A percentile compares a stretch with the other conserved stretches of the same genome.
phyloP scores from a whole-genome alignment of 2,888 invertebrate species.

The Ectemnius lituratus region DNA sequence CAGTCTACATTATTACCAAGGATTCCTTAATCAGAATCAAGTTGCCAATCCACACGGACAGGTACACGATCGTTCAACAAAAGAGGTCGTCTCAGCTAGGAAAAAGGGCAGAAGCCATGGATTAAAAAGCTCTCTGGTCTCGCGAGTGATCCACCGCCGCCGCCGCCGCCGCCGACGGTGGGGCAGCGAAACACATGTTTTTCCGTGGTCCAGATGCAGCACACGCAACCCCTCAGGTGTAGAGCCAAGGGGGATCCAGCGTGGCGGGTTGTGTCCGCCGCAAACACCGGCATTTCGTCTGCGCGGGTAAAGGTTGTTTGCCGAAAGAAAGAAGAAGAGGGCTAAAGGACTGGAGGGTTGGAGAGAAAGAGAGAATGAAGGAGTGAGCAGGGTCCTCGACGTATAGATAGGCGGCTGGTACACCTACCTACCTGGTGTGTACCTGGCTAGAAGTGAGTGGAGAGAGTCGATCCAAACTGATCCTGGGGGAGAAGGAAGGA shows the following conservation, averaged over 20 bases:
- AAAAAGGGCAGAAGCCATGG: not conserved
- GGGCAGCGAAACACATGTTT: conserved; percentile 51
- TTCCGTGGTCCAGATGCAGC: conserved; percentile 58
- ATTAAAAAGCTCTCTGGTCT: conserved; percentile 1
- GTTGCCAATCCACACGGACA: not conserved
- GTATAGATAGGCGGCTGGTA: conserved; percentile 15
- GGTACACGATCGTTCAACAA: not conserved
- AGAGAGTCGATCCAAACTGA: conserved; percentile 48
- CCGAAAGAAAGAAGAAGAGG: not conserved
- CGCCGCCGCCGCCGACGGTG: conserved; percentile 13
- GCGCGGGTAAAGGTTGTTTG: not conserved
- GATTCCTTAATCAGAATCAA: not conserved
- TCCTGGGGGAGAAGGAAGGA: conserved; percentile 48
- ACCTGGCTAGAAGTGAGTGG: conserved; percentile 26
- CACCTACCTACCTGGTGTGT: not conserved
- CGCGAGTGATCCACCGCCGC: not conserved
- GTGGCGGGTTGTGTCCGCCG: conserved; percentile 22
- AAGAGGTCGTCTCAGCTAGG: not conserved
- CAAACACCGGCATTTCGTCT: conserved; percentile 5
- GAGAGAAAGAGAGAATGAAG: not conserved
- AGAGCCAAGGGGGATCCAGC: conserved; percentile 31
- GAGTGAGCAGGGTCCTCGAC: not conserved
- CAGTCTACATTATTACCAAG: conserved; percentile 1
- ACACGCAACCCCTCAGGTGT: conserved; percentile 55
- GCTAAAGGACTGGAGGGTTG: not conserved